Evolutionary conservation across 2,797 vertebrate species (phyloP).

Genomic region (Neopelma chrysocephalum): DNA sequence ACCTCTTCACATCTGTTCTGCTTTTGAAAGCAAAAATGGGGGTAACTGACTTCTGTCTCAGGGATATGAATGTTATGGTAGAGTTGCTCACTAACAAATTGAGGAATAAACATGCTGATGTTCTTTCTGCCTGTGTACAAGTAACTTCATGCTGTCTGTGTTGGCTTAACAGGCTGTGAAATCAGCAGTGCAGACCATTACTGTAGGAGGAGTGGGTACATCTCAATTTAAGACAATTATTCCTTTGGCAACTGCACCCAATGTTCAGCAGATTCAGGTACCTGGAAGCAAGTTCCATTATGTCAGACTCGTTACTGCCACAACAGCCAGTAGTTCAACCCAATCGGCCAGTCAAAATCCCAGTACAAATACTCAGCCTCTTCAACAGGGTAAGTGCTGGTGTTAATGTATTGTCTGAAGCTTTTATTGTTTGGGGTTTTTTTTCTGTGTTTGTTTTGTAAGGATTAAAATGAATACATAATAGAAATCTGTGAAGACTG

Average conservation of each 20-base stretch:
- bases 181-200: conserved; percentile 88
- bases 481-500: background rate
- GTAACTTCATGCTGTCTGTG: conserved; percentile 41
- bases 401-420: background rate
- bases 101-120: background rate
- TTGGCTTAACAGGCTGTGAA: conserved; percentile 85
- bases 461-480: background rate
- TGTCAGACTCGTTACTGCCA: conserved; percentile 93
- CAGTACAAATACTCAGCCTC: conserved; percentile 86
- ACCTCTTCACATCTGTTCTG: background rate
- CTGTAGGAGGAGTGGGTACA: conserved; percentile 85
- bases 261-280: conserved; percentile 98
- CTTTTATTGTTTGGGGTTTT: background rate
- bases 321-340: conserved; percentile 83
- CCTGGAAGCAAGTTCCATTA: conserved; percentile 98
- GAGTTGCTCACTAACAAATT: background rate
- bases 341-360: conserved; percentile 81
- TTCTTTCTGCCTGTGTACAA: background rate
- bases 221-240: conserved; percentile 97
- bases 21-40: background rate
- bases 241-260: conserved; percentile 90
- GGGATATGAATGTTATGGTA: background rate
- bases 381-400: conserved; percentile 86
- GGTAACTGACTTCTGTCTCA: background rate
- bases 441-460: background rate